These are phyloP conservation scores for Hippocampus comes DNA, from an alignment of 2,113 vertebrate species.

Conservation along the genomic window DNA sequence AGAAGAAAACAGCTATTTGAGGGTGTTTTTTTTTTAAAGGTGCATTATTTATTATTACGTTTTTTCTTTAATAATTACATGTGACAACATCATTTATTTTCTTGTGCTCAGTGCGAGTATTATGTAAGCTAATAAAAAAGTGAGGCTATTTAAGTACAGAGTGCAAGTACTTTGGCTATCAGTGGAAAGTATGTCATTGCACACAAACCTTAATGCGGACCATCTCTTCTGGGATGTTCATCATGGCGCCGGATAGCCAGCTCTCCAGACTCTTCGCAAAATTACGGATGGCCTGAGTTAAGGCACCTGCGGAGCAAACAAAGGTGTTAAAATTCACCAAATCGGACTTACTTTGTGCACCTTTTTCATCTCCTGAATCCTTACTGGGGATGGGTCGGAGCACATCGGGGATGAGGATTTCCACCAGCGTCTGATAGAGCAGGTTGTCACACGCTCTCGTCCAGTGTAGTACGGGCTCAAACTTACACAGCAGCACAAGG, in stretches of 20 bases:
- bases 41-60: no score
- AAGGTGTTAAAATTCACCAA: background rate
- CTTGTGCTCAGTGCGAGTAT: no score
- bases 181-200: background rate
- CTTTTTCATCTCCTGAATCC: conserved; percentile 32
- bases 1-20: no score
- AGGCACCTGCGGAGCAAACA: conserved; percentile 78
- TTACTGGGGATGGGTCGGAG: conserved; percentile 90
- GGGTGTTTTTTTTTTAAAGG: no score
- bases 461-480: conserved; percentile 84
- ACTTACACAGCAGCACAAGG: conserved; percentile 86
- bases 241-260: conserved; percentile 87
- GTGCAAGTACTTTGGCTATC: no score
- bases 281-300: conserved; percentile 94
- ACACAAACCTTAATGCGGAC: conserved; percentile 80
- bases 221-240: conserved; percentile 93
- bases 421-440: conserved; percentile 89
- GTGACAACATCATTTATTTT: no score
- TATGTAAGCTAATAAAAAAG: no score
- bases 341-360: background rate
- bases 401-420: conserved; percentile 86
- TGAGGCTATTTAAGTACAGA: no score
- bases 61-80: no score
- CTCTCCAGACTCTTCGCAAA: conserved; percentile 91
- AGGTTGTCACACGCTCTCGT: conserved; percentile 84